Base-by-base conservation (phyloP, 30 jellyfish, hydroid and myxozoan species). In the Hydractinia symbiolongicarpus region DNA sequence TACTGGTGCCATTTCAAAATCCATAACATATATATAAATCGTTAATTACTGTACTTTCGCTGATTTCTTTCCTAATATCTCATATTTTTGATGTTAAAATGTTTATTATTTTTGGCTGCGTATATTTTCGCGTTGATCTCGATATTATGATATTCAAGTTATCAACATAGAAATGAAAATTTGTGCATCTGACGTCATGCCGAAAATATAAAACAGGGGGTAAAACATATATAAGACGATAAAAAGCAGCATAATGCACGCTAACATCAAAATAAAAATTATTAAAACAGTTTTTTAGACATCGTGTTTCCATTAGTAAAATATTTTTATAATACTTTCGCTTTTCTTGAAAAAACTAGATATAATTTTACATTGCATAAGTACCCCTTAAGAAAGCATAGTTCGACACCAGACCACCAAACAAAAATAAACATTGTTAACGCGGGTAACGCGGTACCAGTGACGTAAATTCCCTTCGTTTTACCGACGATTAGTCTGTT, bases 141-240 rank as follows among this genome's bases (percentile, higher is more conserved):
- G 74, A 64, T 64, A 64, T n/a, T 64, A 13, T 64, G 40, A 64
- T 51, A 64, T 64, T 64, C 74, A 51, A 64, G 44, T 30, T 30
- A 64, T 64, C 74, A 64, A 64, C 74, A 64, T n/a, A 64, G 40
- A 64, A 64, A 64, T 64, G 74, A 64, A 77, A 77, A 77, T 17
- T 30, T 77, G 77, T 66, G 54, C 56, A 77, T 77, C 85, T 77
- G 85, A 77, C 85, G 85, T 77, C 85, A 77, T 77, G 60, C 14
- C 8, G 57, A n/a, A 9, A 9, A 6, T 9, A 17, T 10, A 10
- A 21, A 77, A 50, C 66, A 76, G 85, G 85, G 85, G 54, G 16
- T 53, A 49, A 30, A 52, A 77, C 5, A 9, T 17, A 0, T 77
- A 1, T 55, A 71, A 71, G 14, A 7, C 51, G 40, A 60, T 9